A percentile compares a stretch with the other conserved stretches of the same genome.
These are phyloP conservation scores for Chalcis sispes DNA, from an alignment of 2,888 invertebrate genomes.

Conservation along the genomic window DNA sequence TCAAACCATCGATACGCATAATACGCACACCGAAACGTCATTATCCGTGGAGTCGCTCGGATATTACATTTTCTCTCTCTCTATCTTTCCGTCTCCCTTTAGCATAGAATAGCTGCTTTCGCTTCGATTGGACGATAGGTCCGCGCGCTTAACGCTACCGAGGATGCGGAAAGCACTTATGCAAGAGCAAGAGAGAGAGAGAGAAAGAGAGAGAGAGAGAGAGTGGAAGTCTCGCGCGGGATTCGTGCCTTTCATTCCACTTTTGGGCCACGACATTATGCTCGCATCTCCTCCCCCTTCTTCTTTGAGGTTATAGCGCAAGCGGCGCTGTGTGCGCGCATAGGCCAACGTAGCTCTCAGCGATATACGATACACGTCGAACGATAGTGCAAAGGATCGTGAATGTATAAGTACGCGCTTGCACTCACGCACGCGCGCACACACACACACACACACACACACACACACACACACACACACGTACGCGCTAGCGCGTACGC, in stretches of 20 bases:
- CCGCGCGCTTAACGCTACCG: not conserved
- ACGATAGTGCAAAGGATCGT: not conserved
- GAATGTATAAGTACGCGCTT: too few species aligned
- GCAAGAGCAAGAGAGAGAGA: constrained; percentile 4
- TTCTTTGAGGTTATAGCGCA: not conserved
- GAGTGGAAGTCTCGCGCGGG: not conserved
- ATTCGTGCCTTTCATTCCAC: too few species aligned
- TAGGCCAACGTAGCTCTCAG: not conserved
- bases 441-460: too few species aligned
- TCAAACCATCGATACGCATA: too few species aligned
- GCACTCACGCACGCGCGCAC: too few species aligned
- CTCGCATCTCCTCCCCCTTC: not conserved
- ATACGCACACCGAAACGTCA: constrained; percentile 34
- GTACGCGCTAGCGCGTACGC: too few species aligned
- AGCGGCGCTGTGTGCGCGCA: not conserved
- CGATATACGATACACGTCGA: not conserved
- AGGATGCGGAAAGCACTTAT: not conserved
- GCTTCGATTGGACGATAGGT: constrained; percentile 15
- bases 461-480: too few species aligned
- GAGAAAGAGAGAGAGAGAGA: not conserved
- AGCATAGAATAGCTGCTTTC: constrained; percentile 14
- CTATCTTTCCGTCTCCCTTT: not conserved
- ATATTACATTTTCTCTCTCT: not conserved
- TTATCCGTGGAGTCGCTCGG: constrained; percentile 32
- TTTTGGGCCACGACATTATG: too few species aligned